phyloP scores from a whole-genome alignment of 2,113 vertebrate genomes.

The Epinephelus fuscoguttatus region DNA sequence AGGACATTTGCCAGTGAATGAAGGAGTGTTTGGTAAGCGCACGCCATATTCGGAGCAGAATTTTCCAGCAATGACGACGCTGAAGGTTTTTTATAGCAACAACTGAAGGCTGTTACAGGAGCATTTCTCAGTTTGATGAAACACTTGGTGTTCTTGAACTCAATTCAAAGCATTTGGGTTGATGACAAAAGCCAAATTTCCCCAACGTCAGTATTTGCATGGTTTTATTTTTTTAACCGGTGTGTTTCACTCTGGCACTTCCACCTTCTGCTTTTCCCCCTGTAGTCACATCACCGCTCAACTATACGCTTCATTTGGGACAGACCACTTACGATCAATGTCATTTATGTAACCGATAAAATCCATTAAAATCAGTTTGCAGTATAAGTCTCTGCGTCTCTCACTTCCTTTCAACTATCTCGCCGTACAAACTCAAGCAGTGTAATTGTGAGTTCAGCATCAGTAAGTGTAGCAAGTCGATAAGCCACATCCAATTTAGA shows the following conservation, averaged over 20 bases:
- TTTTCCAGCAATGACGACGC: background rate
- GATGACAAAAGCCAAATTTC: background rate
- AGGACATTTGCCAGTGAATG: background rate
- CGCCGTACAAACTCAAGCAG: background rate
- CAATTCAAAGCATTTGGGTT: background rate
- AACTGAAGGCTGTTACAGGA: background rate
- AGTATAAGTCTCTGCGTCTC: constrained; percentile 17
- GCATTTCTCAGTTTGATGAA: background rate
- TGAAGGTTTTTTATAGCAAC: background rate
- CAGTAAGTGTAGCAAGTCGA: constrained; percentile 11
- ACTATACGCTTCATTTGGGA: constrained; percentile 10
- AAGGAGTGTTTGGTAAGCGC: constrained; percentile 5
- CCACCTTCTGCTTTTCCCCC: background rate
- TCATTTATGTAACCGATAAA: constrained; percentile 50
- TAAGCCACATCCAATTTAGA: constrained; percentile 39
- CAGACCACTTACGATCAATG: constrained; percentile 23
- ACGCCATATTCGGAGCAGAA: background rate
- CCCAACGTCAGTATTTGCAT: background rate
- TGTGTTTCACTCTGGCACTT: background rate
- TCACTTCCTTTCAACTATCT: constrained; percentile 38
- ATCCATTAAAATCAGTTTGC: constrained; percentile 72
- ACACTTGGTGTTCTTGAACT: constrained; percentile 8
- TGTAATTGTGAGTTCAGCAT: constrained; percentile 23
- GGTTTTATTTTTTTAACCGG: background rate
- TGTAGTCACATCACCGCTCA: background rate